Percentiles rank a stretch among this genome's conserved stretches.
phyloP scores from a whole-genome alignment of 2,888 invertebrate genomes.

The Drosophila falleni region DNA sequence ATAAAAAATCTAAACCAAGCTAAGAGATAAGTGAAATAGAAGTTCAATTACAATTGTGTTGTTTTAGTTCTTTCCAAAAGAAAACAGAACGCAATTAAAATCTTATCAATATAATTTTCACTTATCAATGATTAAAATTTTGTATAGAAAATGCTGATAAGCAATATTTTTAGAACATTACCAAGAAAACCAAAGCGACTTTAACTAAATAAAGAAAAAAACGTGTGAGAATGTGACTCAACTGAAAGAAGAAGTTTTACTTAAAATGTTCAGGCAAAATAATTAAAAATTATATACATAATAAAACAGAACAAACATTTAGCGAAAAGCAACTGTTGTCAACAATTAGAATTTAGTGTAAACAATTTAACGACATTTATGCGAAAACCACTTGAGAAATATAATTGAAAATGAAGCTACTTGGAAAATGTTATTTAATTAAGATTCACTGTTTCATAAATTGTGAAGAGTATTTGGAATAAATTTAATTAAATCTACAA shows the following conservation, averaged over 20 bases:
- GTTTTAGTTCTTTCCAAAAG: not conserved
- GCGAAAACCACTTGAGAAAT: constrained; percentile 6
- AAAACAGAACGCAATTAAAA: constrained; percentile 1
- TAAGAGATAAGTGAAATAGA: not conserved
- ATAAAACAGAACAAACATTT: constrained; percentile 16
- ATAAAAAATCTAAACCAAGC: not conserved
- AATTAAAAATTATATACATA: constrained; percentile 1
- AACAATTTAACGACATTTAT: not conserved
- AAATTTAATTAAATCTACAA: too few species aligned
- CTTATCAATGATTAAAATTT: constrained; percentile 40
- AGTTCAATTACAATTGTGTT: not conserved
- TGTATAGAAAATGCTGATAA: constrained; percentile 35
- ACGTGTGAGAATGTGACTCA: not conserved
- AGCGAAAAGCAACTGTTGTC: constrained; percentile 14
- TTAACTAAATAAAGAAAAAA: not conserved
- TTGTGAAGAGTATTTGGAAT: too few species aligned
- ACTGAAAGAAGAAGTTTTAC: not conserved
- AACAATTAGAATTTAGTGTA: constrained; percentile 9
- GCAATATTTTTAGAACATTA: constrained; percentile 34
- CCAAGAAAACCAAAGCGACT: not conserved
- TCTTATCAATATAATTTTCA: constrained; percentile 40
- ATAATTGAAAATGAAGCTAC: not conserved
- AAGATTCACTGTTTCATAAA: not conserved
- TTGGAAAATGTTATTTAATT: not conserved
- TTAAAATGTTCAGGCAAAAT: not conserved